phyloP scores from a whole-genome alignment of 2,113 vertebrate genomes.

The Chitala chitala region DNA sequence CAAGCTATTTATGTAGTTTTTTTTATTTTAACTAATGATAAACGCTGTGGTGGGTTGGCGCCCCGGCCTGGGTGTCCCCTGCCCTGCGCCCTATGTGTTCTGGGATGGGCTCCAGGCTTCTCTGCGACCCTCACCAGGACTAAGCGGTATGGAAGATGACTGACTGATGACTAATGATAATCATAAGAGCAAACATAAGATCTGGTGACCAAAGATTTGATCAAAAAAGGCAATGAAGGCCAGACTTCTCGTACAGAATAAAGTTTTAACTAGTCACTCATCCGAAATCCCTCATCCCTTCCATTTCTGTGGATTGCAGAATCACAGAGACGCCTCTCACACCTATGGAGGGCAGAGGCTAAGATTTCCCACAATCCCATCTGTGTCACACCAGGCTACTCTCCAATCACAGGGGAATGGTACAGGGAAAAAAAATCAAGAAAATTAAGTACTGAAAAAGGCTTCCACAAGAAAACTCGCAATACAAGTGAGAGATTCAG shows the following conservation, averaged over 20 bases:
- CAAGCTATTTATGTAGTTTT: neutral
- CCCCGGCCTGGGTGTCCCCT: too few species aligned
- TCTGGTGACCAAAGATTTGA: too few species aligned
- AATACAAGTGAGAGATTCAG: too few species aligned
- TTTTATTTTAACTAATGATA: neutral
- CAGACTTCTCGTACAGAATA: too few species aligned
- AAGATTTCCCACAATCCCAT: constrained; percentile 11
- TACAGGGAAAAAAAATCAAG: neutral
- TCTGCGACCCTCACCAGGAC: too few species aligned
- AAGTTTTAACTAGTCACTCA: neutral
- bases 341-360: neutral
- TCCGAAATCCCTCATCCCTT: neutral
- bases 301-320: too few species aligned
- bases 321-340: neutral
- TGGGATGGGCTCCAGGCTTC: too few species aligned
- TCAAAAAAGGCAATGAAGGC: too few species aligned
- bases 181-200: too few species aligned
- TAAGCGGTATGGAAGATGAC: too few species aligned
- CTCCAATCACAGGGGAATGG: neutral
- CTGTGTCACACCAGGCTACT: neutral
- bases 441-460: neutral
- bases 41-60: neutral
- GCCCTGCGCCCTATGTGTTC: too few species aligned
- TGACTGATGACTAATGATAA: too few species aligned
- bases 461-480: neutral